Conservation (phyloP, 2,888 invertebrate species). For the Blera fallax region DNA sequence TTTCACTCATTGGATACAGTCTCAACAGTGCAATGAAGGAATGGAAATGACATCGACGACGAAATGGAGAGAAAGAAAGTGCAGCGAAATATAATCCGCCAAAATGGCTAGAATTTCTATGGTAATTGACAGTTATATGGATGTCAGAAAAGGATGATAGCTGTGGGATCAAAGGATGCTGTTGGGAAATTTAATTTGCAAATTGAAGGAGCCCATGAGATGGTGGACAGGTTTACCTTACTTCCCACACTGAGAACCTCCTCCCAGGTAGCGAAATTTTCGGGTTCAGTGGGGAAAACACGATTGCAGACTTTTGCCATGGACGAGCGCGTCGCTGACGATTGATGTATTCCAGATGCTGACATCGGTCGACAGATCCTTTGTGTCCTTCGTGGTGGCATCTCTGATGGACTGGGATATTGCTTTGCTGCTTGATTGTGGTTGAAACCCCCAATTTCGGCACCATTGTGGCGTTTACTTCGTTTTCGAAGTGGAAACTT, state of each 20-base stretch:
- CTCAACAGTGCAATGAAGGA: not conserved
- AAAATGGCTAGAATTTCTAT: not conserved
- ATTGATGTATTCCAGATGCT: slow-evolving; percentile 21
- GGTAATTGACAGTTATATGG: not conserved
- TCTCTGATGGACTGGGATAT: not conserved
- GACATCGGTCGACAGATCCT: slow-evolving; percentile 24
- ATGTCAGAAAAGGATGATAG: not conserved
- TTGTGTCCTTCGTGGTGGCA: slow-evolving; percentile 28
- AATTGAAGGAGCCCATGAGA: too few species aligned
- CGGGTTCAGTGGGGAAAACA: not conserved
- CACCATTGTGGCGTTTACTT: slow-evolving; percentile 14
- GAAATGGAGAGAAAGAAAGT: not conserved
- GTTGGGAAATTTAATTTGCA: not conserved
- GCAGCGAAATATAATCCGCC: not conserved
- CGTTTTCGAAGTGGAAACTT: slow-evolving; percentile 47
- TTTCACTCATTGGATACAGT: slow-evolving; percentile 6
- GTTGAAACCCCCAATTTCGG: slow-evolving; percentile 6
- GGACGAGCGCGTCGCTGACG: slow-evolving; percentile 3
- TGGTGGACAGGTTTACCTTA: slow-evolving; percentile 10
- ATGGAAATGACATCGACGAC: not conserved
- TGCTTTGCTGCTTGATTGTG: slow-evolving; percentile 5
- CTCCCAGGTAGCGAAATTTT: slow-evolving; percentile 42
- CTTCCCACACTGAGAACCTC: slow-evolving; percentile 20
- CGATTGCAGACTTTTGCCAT: slow-evolving; percentile 37
- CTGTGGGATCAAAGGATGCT: too few species aligned